Evolutionary conservation across 2,113 vertebrate species (phyloP).

Genomic region (Saiga tatarica): DNA sequence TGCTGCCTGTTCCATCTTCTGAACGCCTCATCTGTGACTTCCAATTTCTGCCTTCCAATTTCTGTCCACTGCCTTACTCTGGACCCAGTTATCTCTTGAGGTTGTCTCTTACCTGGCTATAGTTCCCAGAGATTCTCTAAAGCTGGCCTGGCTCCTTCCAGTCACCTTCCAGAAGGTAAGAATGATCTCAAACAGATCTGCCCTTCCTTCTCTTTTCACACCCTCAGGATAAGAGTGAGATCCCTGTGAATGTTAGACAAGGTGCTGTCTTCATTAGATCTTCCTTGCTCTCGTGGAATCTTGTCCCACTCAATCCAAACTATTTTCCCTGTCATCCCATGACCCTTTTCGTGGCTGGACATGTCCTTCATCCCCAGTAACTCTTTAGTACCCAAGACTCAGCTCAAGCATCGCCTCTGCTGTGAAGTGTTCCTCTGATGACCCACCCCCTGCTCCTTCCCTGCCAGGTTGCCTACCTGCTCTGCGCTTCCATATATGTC

Average conservation of each 20-base stretch:
- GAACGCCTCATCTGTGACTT: not conserved
- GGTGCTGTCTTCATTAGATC: not conserved
- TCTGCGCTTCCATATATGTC: not conserved
- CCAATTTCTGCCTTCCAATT: not conserved
- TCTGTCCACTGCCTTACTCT: not conserved
- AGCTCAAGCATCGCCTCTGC: not conserved
- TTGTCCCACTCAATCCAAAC: not conserved
- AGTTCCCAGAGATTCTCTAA: not conserved
- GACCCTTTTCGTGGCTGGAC: not conserved
- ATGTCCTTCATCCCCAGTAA: not conserved
- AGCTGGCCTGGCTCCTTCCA: not conserved
- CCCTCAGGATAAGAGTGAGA: not conserved
- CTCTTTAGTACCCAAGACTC: not conserved
- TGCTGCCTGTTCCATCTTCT: not conserved
- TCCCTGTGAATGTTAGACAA: not conserved
- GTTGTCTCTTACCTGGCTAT: not conserved
- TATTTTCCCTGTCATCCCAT: not conserved
- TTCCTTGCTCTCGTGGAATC: not conserved
- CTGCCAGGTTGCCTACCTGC: not conserved
- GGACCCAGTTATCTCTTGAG: not conserved
- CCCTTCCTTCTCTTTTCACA: not conserved
- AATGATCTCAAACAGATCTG: not conserved
- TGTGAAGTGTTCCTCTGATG: not conserved
- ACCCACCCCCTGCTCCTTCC: accelerated
- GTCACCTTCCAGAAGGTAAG: not conserved